Evolutionary conservation across 2,888 invertebrate species (phyloP), one percentile per base, ranked within the genome.

Genomic region (Andrena praecox): DNA sequence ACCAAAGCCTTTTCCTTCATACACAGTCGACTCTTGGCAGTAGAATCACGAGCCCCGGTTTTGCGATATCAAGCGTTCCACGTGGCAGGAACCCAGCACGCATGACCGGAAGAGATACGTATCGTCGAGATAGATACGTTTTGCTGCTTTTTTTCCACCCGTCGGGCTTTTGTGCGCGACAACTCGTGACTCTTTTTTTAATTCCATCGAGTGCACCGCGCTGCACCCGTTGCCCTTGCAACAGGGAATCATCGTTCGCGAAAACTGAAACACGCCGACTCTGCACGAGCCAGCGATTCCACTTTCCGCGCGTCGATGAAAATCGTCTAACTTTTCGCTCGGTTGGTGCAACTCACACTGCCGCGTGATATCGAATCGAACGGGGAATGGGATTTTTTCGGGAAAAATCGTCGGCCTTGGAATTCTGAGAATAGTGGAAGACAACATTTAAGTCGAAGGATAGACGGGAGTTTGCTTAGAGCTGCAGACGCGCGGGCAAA

Each of bases 401-500:
- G 16, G n/a, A 31, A 59, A 59, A 24, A 7, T 29, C 10, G 35
- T 35, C 35, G 42, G 42, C 12, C 3, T 48, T 69, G 50, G 63
- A 54, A 63, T 63, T n/a, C 62, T n/a, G 8, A 16, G 12, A 27
- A 12, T 31, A 31, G 27, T 20, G 29, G 35, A 20, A 24, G 16
- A 16, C 50, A 70, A 76, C 35, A 76, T 80, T 76, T 77, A 77
- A 77, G 76, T 80, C 42, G 66, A 59, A 54, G 60, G 66, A 68
- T 54, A 56, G 20, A 67, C 33, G 10, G 20, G 48, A 29, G 35
- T 66, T 66, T 66, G 59, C 42, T 20, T 59, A 31, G 66, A 79
- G n/a, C 12, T 16, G 20, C 20, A 16, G 6, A 76, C 60, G 66
- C 60, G 33, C 29, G 56, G 12, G 54, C 42, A 71, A 20, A 80